Base-by-base conservation (phyloP, 1,140 invertebrate species). In the Megalopta genalis region DNA sequence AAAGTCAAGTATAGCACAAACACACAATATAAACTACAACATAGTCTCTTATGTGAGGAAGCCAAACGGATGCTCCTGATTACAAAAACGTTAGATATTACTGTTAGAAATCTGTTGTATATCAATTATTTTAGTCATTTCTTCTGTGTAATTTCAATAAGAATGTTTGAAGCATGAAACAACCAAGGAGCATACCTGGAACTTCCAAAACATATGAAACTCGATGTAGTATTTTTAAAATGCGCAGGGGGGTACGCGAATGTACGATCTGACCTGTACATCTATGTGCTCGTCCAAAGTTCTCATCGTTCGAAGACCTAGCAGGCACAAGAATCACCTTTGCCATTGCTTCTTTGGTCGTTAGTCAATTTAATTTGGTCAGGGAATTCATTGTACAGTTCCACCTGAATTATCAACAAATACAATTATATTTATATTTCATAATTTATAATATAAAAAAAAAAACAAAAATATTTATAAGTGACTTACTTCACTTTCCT, bases 341-440 rank as follows among this genome's bases (percentile, higher is more conserved):
- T 95, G 90, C 94, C 94, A 89, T 95, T 95, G 80, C 94, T 92
- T 88, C 93, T 92, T 88, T 93, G 92, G 84, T 94, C 93, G 67
- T 93, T 95, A 75, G 95, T 96, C 82, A 97, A 93, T 91, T 96
- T 98, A 91, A 99, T 99, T 94, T 98, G 97, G 93, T 99, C 98
- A 25, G 98, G 98, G 90, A 99, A 99, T 92, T 99, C 98, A 93
- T 99, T 99, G 93, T 98, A 98, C 49, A 99, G 94, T 91, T 99
- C 98, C 82, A 97, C 96, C 93, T 97, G 94, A 69, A 81, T 73
- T 60, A n/a, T 16, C 59, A 67, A 37, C 10, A n/a, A n/a, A n/a
- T n/a, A 60, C 25, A 66, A 78, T 78, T 52, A 8, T 42, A 54
- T 18, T 27, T 23, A 14, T 46, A 12, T 46, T 12, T 46, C 9